Evolutionary conservation across 2,797 vertebrate species (phyloP), one percentile per base, ranked within the genome.

Genomic region (Coracias cyanogaster): DNA sequence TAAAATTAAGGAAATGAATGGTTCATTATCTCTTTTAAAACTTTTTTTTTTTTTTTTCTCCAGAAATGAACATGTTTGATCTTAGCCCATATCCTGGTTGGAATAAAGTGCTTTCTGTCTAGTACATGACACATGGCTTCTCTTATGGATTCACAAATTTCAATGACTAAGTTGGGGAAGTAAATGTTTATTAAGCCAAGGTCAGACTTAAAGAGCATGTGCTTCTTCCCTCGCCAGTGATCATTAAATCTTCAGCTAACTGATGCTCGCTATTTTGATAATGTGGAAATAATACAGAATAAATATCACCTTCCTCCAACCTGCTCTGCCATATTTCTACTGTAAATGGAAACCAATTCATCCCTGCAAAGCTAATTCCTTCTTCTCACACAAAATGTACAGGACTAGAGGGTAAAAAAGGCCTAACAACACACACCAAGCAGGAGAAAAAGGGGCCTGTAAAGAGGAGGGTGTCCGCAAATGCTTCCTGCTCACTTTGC

Each of bases 401-500:
- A 12, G 1, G 45, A 10, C 19, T n/a, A 3, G 31, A 54, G 45
- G 45, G 61, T 45, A 7, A 22, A 60, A 55, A 54, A 18, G 2
- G 1, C 1, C 31, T 35, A 37, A 0, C 4, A 15, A 43, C 31
- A 20, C 0, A 7, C 18, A 55, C 37, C 4, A 12, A 29, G 61
- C 0, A 4, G 46, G 39, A 7, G 29, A 13, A 15, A 15, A 18
- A 29, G 28, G 12, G 51, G 10, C 3, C 21, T 9, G 55, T 13
- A 55, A 66, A 46, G 33, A 20, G 8, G 43, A 16, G 25, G 20
- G 61, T 51, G 28, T 24, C 82, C 66, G 52, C 17, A 43, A 64
- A 10, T 0, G 0, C 10, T 6, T 19, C 43, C 65, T 2, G 5
- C 48, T 2, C 0, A 0, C 45, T n/a, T 18, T 45, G 43, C 67